Base-by-base conservation (phyloP, 2,888 invertebrate species). In the Chaitophorus viminalis region DNA sequence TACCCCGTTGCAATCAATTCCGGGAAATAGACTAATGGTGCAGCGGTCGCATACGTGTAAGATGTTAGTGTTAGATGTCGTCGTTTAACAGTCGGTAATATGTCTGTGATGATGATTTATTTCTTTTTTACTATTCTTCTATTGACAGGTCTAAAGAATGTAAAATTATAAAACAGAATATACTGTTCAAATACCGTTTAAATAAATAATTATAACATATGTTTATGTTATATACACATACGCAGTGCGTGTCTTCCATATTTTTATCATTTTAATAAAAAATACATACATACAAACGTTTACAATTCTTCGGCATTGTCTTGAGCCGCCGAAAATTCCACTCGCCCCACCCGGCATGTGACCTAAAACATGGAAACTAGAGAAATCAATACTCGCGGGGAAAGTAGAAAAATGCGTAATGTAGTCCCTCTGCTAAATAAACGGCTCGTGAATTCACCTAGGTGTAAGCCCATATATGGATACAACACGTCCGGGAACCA, bases 291-390 rank as follows among this genome's bases (percentile, higher is more conserved):
- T 25, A 60, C 14, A 46, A 21, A 9, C 68, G 25, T 31, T 82
- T 18, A 25, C 29, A 75, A 75, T 83, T 75, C 75, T 75, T 39
- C 75, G 75, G 75, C 74, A 83, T 83, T 83, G 83, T 83, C 83
- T 83, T 83, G 36, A 60, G 83, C 83, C 65, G 76, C 84, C 84
- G 84, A 84, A 84, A 84, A 76, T 46, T 84, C 84, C 65, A 76
- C 84, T 76, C 76, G 84, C 74, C 65, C 46, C 84, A 65, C 84
- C 84, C 84, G 84, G 46, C 8, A 68, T 84, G 84, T 84, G 84
- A 84, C 84, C 84, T 84, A 84, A 84, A 84, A 84, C 84, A 68
- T 68, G 84, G 76, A 84, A 84, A 84, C 84, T 84, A 84, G 84
- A 84, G 84, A 84, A 84, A 84, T 84, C 84, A 84, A 84, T 84